Conservation (phyloP, 2,797 vertebrate genomes). For the Microctenopoma stevenorrisi region DNA sequence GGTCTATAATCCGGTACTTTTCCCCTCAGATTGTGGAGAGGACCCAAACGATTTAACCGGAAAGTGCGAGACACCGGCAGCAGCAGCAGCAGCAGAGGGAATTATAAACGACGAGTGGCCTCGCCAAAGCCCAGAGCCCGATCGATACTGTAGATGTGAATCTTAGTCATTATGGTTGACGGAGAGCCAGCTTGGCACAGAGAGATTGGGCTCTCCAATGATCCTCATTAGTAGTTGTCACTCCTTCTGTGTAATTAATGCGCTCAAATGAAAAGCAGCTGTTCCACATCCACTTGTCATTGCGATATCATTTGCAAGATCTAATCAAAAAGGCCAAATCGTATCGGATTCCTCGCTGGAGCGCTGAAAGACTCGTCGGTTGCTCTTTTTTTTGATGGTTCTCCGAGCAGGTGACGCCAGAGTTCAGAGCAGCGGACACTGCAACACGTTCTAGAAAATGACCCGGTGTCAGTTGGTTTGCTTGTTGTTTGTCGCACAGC, state of each 20-base stretch:
- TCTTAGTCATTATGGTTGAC: conserved; percentile 69
- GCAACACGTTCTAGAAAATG: neutral
- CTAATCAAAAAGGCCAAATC: conserved; percentile 26
- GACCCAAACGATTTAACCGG: conserved; percentile 34
- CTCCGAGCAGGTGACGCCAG: neutral
- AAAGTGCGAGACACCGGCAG: conserved; percentile 30
- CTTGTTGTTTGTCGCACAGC: neutral
- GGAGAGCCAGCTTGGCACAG: conserved; percentile 53
- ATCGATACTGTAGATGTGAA: conserved; percentile 73
- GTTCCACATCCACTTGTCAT: conserved; percentile 33
- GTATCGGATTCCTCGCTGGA: conserved; percentile 7
- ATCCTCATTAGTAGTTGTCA: conserved; percentile 62
- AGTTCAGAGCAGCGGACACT: neutral
- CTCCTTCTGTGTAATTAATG: conserved; percentile 60
- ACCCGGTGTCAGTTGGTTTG: neutral
- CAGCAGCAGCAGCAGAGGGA: conserved; percentile 22
- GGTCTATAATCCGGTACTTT: conserved; percentile 19
- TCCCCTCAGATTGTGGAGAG: conserved; percentile 11
- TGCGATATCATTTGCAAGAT: conserved; percentile 38
- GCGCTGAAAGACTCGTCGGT: neutral
- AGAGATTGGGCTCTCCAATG: conserved; percentile 41
- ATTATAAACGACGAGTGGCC: conserved; percentile 63
- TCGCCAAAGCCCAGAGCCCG: conserved; percentile 56
- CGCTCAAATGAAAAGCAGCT: conserved; percentile 49
- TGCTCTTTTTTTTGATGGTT: too few species aligned